Evolutionary conservation across 2,888 invertebrate genomes (phyloP), one percentile per base, ranked within the genome.

Genomic region (Drosophila rubida): DNA sequence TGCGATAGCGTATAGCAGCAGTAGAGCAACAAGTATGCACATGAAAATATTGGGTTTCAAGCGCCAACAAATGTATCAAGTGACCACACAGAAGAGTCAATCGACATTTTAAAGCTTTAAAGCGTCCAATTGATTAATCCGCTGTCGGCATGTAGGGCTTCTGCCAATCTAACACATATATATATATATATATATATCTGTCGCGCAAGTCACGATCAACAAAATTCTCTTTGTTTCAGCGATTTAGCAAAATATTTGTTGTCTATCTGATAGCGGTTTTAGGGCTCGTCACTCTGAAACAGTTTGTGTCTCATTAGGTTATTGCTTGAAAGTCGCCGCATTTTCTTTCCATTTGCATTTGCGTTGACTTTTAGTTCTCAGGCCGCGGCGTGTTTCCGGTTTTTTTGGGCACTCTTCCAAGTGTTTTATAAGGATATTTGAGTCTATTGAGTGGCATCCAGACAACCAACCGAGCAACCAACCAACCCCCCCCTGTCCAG

Each of bases 341-440:
- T 27, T 39, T 55, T 53, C n/a, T 11, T 30, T 44, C 7, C 16
- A 9, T 23, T 25, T 37, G 44, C 46, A 46, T 71, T 25, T 37
- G 44, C 46, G 42, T 71, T 54, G 46, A 62, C 61, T 70, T 69
- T 71, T 30, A 16, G 46, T 60, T 72, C 73, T 60, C 70, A 72
- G 60, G 39, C 8, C 4, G 11, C n/a, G 11, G 32, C 5, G 4
- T 30, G 49, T 16, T 55, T 65, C 42, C 39, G 66, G 67, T 62
- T 67, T 67, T 25, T 32, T 9, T 8, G 30, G 37, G 27, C 35
- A 51, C 16, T 41, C 22, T 23, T 44, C 48, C 13, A 50, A 78
- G 78, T 59, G 67, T 67, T 68, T 55, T 22, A 60, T 59, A 50
- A 19, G 66, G 45, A 68, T 67, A 58, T 63, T 41, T 44, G 35